Evolutionary conservation across 2,888 invertebrate species (phyloP).

Genomic region (Dryobota labecula): DNA sequence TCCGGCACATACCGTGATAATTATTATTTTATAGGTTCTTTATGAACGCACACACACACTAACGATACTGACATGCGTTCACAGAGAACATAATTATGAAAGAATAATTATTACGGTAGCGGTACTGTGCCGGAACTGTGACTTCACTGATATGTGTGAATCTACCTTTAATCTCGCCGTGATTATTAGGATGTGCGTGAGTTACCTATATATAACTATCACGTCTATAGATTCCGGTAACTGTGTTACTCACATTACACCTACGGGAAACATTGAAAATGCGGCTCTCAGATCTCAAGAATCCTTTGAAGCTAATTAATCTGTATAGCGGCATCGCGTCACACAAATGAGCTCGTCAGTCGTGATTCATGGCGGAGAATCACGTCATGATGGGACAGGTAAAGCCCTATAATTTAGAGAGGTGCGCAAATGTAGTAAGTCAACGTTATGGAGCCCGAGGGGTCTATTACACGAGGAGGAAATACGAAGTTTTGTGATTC

Average conservation of each 20-base stretch:
- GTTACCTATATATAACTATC: conserved; percentile 51
- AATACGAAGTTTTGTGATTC: conserved; percentile 54
- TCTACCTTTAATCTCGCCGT: conserved; percentile 57
- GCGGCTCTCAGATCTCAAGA: conserved; percentile 53
- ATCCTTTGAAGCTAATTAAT: conserved; percentile 69
- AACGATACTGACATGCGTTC: too few species aligned
- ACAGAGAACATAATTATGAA: too few species aligned
- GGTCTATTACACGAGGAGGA: conserved; percentile 56
- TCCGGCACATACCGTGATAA: too few species aligned
- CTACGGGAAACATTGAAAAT: conserved; percentile 53
- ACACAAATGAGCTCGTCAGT: conserved; percentile 64
- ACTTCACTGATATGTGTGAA: too few species aligned
- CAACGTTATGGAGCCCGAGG: conserved; percentile 60
- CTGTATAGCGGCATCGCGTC: conserved; percentile 58
- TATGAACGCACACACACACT: too few species aligned
- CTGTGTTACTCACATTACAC: conserved; percentile 42
- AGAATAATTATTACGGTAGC: too few species aligned
- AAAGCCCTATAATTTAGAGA: conserved; percentile 69
- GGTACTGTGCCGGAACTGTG: too few species aligned
- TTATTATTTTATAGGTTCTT: too few species aligned
- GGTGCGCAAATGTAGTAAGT: conserved; percentile 62
- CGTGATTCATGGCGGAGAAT: conserved; percentile 65
- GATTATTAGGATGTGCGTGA: conserved; percentile 39
- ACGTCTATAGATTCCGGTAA: conserved; percentile 43
- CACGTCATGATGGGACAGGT: conserved; percentile 68